phyloP scores from a whole-genome alignment of 2,888 invertebrate species.

The Lasius platythorax region DNA sequence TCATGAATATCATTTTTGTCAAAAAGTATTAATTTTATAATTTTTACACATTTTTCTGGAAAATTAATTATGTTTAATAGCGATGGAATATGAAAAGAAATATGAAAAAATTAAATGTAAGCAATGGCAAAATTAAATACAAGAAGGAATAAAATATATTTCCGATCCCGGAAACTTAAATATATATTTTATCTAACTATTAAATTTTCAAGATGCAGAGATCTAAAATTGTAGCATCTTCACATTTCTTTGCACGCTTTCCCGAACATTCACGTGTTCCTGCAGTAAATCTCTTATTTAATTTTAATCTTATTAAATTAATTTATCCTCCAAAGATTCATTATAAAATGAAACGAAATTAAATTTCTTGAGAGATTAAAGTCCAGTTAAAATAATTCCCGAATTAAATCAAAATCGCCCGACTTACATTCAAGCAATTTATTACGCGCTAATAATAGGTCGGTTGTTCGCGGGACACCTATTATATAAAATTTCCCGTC shows the following conservation, averaged over 20 bases:
- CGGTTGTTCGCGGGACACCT: neutral
- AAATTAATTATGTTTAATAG: neutral
- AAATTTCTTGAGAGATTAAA: neutral
- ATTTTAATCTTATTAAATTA: neutral
- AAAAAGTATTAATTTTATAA: neutral
- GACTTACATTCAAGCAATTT: constrained; percentile 1
- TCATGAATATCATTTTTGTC: neutral
- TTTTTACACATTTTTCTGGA: neutral
- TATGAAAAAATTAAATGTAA: neutral
- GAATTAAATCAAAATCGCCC: constrained; percentile 19
- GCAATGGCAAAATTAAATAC: neutral
- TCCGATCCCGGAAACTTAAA: neutral
- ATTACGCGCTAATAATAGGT: neutral
- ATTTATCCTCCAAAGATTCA: neutral
- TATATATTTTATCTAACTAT: neutral
- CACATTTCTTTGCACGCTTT: neutral
- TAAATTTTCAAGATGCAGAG: neutral
- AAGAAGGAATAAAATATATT: neutral
- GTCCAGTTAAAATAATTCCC: constrained; percentile 13
- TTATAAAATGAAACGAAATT: neutral
- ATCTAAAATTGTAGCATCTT: neutral
- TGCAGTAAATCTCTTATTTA: neutral
- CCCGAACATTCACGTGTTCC: neutral
- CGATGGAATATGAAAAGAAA: neutral
- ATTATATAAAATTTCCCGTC: neutral